Evolutionary conservation across 2,113 vertebrate species (phyloP).

Genomic region (Malurus melanocephalus): DNA sequence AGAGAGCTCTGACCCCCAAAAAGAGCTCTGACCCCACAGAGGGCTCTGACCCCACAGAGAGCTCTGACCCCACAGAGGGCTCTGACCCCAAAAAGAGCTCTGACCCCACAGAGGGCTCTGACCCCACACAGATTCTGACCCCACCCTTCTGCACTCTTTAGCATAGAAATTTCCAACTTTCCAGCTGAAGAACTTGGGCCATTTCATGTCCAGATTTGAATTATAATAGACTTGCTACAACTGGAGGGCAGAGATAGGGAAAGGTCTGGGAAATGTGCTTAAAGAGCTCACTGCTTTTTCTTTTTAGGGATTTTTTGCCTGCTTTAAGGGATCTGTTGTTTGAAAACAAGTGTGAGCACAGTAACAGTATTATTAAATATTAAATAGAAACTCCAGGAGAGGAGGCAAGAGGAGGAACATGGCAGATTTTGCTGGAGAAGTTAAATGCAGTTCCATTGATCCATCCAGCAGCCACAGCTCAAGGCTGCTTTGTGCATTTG

Average conservation of each 20-base stretch:
- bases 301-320: background rate
- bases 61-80: too few relatives aligned
- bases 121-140: background rate
- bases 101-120: background rate
- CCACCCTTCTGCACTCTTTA: background rate
- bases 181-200: conserved; percentile 18
- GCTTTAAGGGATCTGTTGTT: background rate
- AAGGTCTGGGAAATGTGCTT: background rate
- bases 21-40: too few relatives aligned
- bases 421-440: background rate
- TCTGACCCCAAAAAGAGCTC: too few relatives aligned
- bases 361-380: background rate
- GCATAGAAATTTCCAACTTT: background rate
- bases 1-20: too few relatives aligned
- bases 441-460: conserved; percentile 23
- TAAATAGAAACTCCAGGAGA: background rate
- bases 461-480: conserved; percentile 24
- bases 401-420: background rate
- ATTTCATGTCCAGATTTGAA: conserved; percentile 1
- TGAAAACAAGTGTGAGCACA: background rate
- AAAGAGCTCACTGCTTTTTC: background rate
- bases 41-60: too few relatives aligned
- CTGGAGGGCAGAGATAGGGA: conserved; percentile 33
- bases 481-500: background rate
- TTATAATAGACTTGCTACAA: background rate